Evolutionary conservation across 1,140 invertebrate genomes (phyloP), one percentile per base, ranked within the genome.

Genomic region (Maniola jurtina): DNA sequence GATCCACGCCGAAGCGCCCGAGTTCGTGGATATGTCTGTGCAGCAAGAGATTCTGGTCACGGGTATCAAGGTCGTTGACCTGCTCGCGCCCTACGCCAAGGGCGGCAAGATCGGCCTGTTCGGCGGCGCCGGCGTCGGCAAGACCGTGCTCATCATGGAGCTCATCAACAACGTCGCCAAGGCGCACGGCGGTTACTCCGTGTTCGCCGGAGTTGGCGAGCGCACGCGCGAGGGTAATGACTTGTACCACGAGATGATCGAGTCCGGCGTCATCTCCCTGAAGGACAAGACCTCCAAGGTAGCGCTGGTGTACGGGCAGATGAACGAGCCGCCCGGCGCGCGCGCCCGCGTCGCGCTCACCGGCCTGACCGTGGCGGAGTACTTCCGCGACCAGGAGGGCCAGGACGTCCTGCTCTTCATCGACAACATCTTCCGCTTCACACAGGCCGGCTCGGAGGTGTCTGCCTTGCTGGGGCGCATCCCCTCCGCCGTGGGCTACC

Each of bases 351-450:
- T 99, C 34, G 98, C 98, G 70, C 93, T 99, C 65, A 99, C 99
- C 87, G 96, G 95, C 68, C 92, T 99, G 54, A 99, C 99, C 10
- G 95, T 97, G 33, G 96, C 96, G 62, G 99, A 99, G 88, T 99
- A 99, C 90, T 99, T 99, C 97, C 96, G 99, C 92, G 99, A 99
- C 86, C 94, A 97, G 82, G 98, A 99, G 93, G 99, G 98, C 81
- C 99, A 99, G 87, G 98, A 99, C 93, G 99, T 99, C 86, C 91
- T 99, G 84, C 95, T 99, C 40, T 99, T 99, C 92, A 99, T 99
- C 92, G 99, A 99, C 93, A 99, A 99, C 93, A 99, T 99, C 93
- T 99, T 99, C 95, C 95, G 99, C 91, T 99, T 99, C 92, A 99
- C 99, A 64, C 99, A 99, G 91, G 99, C 99, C 89, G 99, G 99